Conservation (phyloP, 2,888 invertebrate species). For the Zele albiditarsus region DNA sequence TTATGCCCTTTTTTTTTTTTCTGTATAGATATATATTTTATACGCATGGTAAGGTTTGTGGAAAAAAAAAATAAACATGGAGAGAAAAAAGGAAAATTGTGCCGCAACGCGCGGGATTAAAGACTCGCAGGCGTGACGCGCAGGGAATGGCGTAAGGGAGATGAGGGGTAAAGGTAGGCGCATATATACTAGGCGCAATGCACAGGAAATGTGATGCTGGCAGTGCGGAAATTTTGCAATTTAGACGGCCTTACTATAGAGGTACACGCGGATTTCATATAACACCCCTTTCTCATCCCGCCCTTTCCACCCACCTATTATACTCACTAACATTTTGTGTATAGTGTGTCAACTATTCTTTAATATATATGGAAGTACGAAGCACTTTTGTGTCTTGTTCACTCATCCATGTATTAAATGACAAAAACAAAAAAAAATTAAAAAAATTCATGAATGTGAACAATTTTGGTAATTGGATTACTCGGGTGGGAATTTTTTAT, state of each 20-base stretch:
- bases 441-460: background rate
- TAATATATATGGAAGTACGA: constrained; percentile 10
- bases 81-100: constrained; percentile 5
- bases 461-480: background rate
- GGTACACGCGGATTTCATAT: constrained; percentile 36
- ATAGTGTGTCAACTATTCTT: constrained; percentile 22
- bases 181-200: background rate
- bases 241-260: constrained; percentile 36
- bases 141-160: constrained; percentile 1
- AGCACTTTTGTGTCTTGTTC: constrained; percentile 4
- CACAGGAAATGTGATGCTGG: constrained; percentile 43
- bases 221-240: constrained; percentile 43
- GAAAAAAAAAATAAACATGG: background rate
- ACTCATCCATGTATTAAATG: background rate
- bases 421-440: background rate
- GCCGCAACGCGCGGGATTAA: constrained; percentile 30
- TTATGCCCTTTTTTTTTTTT: background rate
- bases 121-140: constrained; percentile 19
- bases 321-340: constrained; percentile 9
- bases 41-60: constrained; percentile 25
- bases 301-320: background rate
- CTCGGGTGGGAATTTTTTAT: background rate
- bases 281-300: constrained; percentile 23
- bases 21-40: constrained; percentile 18
- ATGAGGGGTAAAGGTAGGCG: background rate